A percentile compares a stretch with the other conserved stretches of the same genome.
These are phyloP conservation scores for Notechis scutatus DNA, from an alignment of 2,113 vertebrate genomes.

Conservation along the genomic window DNA sequence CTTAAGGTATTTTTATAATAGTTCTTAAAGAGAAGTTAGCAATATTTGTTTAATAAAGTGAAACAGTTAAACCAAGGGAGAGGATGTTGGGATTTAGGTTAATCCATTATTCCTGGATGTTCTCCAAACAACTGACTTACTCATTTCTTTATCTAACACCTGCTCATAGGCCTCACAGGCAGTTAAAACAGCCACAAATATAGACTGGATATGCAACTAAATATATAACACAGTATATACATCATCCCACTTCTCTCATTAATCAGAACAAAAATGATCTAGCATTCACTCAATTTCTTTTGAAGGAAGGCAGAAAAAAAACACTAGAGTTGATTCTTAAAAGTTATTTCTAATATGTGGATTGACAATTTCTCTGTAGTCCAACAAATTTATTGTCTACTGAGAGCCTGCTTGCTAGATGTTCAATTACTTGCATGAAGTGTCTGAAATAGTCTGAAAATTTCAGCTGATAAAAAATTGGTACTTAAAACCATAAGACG, in stretches of 20 bases:
- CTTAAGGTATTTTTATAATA: not conserved
- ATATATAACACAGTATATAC: not conserved
- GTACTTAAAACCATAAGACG: not conserved
- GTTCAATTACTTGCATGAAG: not conserved
- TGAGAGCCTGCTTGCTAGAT: not conserved
- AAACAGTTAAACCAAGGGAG: constrained; percentile 8
- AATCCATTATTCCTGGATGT: constrained; percentile 3
- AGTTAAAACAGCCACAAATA: not conserved
- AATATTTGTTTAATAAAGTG: not conserved
- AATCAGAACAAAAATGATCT: no score
- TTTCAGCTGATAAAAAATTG: not conserved
- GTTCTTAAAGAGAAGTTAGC: not conserved
- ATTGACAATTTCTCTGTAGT: not conserved
- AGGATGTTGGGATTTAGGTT: constrained; percentile 4
- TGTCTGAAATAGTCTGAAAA: no score
- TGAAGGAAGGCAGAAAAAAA: not conserved
- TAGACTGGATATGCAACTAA: not conserved
- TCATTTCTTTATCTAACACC: constrained; percentile 8
- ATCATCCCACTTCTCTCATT: not conserved
- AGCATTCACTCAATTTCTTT: not conserved
- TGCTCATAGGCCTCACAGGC: not conserved
- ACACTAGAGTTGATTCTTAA: not conserved
- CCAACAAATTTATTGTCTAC: not conserved
- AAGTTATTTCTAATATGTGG: not conserved
- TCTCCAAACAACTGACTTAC: constrained; percentile 11